Conservation (phyloP, 2,113 vertebrate species). For the Dicaeum eximium region DNA sequence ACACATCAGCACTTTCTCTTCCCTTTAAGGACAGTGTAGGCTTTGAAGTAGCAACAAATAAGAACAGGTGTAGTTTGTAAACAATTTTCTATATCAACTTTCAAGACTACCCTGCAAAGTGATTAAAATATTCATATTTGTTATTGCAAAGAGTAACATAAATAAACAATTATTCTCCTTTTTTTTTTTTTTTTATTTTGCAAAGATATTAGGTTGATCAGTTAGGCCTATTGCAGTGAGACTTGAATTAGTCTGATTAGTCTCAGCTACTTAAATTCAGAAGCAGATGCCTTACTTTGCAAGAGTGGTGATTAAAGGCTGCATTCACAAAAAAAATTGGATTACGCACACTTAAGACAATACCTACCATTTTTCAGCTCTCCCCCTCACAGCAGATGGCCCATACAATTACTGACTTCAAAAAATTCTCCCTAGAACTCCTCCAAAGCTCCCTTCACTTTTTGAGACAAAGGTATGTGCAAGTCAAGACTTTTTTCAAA, state of each 20-base stretch:
- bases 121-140: not conserved
- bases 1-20: not conserved
- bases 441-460: not conserved
- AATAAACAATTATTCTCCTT: not conserved
- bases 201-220: slow-evolving; percentile 33
- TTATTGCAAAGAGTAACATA: not conserved
- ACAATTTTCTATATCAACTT: not conserved
- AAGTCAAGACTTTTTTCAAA: not conserved
- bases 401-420: not conserved
- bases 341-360: slow-evolving; percentile 63
- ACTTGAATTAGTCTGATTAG: slow-evolving; percentile 59
- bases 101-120: not conserved
- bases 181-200: not conserved
- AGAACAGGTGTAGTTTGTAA: slow-evolving; percentile 21
- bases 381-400: slow-evolving; percentile 28
- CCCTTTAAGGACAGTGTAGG: not conserved
- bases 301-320: slow-evolving; percentile 55
- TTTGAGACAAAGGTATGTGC: not conserved
- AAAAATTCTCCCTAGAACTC: not conserved
- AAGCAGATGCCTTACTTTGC: slow-evolving; percentile 61
- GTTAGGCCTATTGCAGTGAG: slow-evolving; percentile 23
- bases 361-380: slow-evolving; percentile 39
- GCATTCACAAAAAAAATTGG: slow-evolving; percentile 26
- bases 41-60: not conserved
- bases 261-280: slow-evolving; percentile 59